Evolutionary conservation across 2,113 vertebrate species (phyloP).

Genomic region (Daboia siamensis): DNA sequence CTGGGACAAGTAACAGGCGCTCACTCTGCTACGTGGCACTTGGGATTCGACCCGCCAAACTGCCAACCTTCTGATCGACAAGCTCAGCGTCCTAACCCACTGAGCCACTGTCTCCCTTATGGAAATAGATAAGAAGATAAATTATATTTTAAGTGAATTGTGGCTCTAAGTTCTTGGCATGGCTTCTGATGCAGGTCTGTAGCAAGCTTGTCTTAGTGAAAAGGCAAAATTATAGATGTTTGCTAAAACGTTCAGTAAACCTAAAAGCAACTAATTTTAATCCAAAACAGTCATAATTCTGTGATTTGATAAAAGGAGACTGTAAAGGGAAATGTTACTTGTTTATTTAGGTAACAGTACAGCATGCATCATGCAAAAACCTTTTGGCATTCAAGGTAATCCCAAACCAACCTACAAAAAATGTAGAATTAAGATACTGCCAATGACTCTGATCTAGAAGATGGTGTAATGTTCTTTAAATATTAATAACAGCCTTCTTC

Average conservation of each 20-base stretch:
- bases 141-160: background rate
- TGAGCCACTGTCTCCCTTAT: background rate
- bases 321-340: conserved; percentile 18
- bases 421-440: conserved; percentile 45
- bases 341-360: background rate
- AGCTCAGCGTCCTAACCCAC: too few species aligned
- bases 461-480: conserved; percentile 36
- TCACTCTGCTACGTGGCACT: too few species aligned
- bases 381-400: conserved; percentile 39
- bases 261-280: background rate
- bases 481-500: conserved; percentile 20
- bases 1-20: too few species aligned
- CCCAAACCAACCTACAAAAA: conserved; percentile 49
- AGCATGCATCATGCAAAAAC: background rate
- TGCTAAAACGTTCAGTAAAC: rapidly evolving
- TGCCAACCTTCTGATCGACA: too few species aligned
- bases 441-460: conserved; percentile 52
- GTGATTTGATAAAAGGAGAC: background rate
- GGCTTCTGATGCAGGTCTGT: background rate
- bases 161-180: background rate
- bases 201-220: background rate
- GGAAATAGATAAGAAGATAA: background rate
- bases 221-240: rapidly evolving
- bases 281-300: background rate
- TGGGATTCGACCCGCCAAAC: too few species aligned